Evolutionary conservation across 2,113 vertebrate genomes (phyloP).

Genomic region (Ardeotis arabs): DNA sequence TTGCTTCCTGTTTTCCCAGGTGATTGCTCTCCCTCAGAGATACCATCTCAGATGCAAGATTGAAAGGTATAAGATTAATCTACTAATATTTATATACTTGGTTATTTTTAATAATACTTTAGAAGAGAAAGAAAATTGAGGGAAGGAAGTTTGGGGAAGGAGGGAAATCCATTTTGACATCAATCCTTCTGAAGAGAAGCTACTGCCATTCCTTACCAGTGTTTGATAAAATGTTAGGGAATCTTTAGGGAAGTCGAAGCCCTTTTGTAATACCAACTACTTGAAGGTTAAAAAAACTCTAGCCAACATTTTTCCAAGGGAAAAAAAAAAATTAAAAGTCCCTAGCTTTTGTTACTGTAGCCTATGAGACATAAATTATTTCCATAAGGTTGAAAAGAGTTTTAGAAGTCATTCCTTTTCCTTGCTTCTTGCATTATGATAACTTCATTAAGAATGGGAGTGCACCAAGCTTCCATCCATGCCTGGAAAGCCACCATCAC

Average conservation of each 20-base stretch:
- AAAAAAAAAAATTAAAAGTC: background rate
- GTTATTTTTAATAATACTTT: background rate
- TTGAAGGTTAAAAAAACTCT: background rate
- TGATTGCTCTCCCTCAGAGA: background rate
- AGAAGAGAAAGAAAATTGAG: background rate
- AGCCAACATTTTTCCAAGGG: background rate
- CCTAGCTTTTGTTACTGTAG: background rate
- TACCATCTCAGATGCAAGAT: background rate
- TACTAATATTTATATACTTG: background rate
- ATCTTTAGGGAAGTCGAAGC: background rate
- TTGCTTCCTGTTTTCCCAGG: background rate
- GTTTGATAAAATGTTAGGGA: background rate
- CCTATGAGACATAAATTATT: background rate
- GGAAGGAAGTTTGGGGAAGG: background rate
- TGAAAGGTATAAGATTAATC: background rate
- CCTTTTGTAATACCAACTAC: background rate
- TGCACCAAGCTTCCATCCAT: background rate
- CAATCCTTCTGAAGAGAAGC: background rate
- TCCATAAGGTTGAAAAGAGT: background rate
- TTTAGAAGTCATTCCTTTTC: background rate
- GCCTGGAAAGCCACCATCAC: background rate
- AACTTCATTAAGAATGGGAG: background rate
- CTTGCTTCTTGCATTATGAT: background rate
- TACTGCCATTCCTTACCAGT: background rate
- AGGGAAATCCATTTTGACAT: background rate